Conservation (phyloP, 2,797 vertebrate species). For the Myotis findleyi region DNA sequence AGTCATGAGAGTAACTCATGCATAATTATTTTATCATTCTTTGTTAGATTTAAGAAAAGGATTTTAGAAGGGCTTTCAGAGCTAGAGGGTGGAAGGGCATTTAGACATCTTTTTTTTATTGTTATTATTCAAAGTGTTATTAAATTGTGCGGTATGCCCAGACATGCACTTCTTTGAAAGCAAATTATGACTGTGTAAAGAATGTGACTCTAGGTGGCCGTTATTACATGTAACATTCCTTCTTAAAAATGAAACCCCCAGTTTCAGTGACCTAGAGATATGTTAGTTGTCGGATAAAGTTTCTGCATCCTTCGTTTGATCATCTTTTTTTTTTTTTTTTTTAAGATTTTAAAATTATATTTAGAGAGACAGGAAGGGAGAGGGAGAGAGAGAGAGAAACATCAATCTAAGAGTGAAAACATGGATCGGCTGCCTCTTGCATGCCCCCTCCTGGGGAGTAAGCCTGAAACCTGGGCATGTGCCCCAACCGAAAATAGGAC, state of each 20-base stretch:
- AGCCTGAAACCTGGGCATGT: too few species aligned
- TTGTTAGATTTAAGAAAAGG: slow-evolving; percentile 60
- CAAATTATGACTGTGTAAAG: not conserved
- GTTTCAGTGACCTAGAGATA: not conserved
- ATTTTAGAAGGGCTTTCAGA: slow-evolving; percentile 46
- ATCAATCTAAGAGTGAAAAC: too few species aligned
- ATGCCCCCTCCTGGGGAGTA: too few species aligned
- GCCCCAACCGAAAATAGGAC: too few species aligned
- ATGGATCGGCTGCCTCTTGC: too few species aligned
- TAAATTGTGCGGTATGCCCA: slow-evolving; percentile 15
- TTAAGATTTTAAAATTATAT: too few species aligned
- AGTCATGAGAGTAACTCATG: slow-evolving; percentile 65
- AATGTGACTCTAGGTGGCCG: slow-evolving; percentile 7
- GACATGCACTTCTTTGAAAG: slow-evolving; percentile 9
- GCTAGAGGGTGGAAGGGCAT: not conserved
- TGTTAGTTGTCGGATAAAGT: not conserved
- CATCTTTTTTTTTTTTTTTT: not conserved
- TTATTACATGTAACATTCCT: not conserved
- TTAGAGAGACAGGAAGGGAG: too few species aligned
- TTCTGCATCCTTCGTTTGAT: not conserved
- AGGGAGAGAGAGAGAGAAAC: too few species aligned
- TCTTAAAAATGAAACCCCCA: not conserved
- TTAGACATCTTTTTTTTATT: not conserved
- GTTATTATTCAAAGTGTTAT: not conserved
- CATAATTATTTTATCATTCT: slow-evolving; percentile 67